A percentile compares a stretch with the other conserved stretches of the same genome.
Evolutionary conservation across 2,113 vertebrate species (phyloP).

Genomic region (Pedetes capensis): DNA sequence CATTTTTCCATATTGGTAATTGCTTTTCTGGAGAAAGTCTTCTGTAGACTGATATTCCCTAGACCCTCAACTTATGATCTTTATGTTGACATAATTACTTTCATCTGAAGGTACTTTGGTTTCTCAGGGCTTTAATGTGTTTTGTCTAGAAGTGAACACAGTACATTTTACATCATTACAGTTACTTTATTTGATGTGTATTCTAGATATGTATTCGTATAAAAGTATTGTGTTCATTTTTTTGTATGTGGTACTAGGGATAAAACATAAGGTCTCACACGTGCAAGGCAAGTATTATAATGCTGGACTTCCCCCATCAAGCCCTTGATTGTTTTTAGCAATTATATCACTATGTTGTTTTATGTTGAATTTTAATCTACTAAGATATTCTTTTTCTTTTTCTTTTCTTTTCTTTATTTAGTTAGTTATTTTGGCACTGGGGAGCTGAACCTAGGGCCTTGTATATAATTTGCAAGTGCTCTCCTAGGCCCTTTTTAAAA

Average conservation of each 20-base stretch:
- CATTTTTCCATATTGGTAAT: background rate
- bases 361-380: background rate
- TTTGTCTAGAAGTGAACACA: background rate
- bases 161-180: background rate
- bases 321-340: background rate
- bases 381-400: too few species aligned
- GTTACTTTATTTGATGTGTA: background rate
- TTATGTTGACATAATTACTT: background rate
- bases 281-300: background rate
- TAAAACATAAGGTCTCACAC: background rate
- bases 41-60: background rate
- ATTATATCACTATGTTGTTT: background rate
- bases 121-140: background rate
- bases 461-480: too few species aligned
- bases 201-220: background rate
- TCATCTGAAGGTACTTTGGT: background rate
- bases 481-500: too few species aligned
- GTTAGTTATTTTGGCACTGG: too few species aligned
- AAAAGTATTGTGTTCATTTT: background rate
- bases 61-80: background rate
- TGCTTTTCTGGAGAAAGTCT: conserved; percentile 9
- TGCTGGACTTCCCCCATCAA: background rate
- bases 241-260: background rate
- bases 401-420: too few species aligned
- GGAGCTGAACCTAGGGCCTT: too few species aligned